Evolutionary conservation across 2,797 vertebrate species (phyloP).

Genomic region (Pseudochromis fuscus): DNA sequence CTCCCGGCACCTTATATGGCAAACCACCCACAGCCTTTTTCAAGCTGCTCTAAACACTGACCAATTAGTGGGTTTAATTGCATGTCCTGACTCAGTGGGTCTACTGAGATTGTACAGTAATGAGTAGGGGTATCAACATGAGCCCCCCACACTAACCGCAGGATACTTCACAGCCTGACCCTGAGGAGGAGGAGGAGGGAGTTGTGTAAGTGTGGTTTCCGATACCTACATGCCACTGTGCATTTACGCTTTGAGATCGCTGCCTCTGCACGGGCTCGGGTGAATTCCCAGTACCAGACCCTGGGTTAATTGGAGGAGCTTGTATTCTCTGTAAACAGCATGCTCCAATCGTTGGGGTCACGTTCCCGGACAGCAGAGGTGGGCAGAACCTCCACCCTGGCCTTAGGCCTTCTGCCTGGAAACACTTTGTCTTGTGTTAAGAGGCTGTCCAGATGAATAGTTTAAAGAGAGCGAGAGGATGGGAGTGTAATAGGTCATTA

Average conservation of each 20-base stretch:
- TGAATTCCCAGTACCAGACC: conserved; percentile 51
- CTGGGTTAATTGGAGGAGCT: conserved; percentile 70
- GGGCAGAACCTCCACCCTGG: conserved; percentile 33
- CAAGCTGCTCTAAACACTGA: conserved; percentile 55
- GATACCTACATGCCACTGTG: conserved; percentile 29
- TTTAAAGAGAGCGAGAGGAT: conserved; percentile 1
- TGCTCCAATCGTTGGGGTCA: conserved; percentile 50
- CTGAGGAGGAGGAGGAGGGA: not conserved
- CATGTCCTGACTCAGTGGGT: conserved; percentile 54
- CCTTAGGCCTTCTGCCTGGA: conserved; percentile 41
- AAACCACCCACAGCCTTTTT: conserved; percentile 58
- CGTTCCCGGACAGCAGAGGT: conserved; percentile 40
- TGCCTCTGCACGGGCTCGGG: conserved; percentile 8
- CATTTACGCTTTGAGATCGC: conserved; percentile 53
- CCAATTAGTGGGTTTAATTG: conserved; percentile 79
- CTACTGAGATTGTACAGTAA: conserved; percentile 53
- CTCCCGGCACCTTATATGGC: conserved; percentile 43
- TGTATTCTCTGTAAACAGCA: conserved; percentile 61
- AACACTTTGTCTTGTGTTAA: conserved; percentile 35
- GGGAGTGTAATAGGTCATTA: conserved; percentile 6
- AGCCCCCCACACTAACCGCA: conserved; percentile 53
- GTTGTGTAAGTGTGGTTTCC: conserved; percentile 41
- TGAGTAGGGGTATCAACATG: conserved; percentile 53
- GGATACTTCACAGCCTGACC: conserved; percentile 44
- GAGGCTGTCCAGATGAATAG: conserved; percentile 16